Percentiles rank a stretch among this genome's conserved stretches.
These are phyloP conservation scores for Dolomedes plantarius DNA, from an alignment of 2,888 invertebrate species.

Conservation along the genomic window DNA sequence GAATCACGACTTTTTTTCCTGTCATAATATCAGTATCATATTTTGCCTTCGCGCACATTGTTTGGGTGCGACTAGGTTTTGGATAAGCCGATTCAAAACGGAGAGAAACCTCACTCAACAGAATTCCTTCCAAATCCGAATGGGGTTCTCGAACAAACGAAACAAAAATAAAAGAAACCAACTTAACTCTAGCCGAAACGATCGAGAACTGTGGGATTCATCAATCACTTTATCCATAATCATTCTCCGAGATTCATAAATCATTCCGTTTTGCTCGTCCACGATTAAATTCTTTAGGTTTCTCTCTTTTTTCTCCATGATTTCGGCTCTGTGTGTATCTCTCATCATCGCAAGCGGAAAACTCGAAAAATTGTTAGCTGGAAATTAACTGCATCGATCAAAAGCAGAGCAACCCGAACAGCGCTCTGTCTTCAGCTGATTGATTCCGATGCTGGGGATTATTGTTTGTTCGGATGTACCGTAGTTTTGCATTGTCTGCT, in stretches of 20 bases:
- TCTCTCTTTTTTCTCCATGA: not conserved
- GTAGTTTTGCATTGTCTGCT: too few relatives aligned
- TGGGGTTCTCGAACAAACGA: not conserved
- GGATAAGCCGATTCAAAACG: too few relatives aligned
- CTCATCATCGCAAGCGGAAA: not conserved
- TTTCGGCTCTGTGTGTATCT: not conserved
- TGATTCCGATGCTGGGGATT: not conserved
- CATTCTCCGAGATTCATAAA: not conserved
- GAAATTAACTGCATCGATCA: slow-evolving; percentile 1
- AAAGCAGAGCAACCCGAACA: too few relatives aligned
- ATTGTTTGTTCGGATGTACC: not conserved
- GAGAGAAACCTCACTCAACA: too few relatives aligned
- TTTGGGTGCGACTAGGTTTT: too few relatives aligned
- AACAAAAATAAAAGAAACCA: too few relatives aligned
- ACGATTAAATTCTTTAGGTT: not conserved
- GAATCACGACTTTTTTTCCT: too few relatives aligned
- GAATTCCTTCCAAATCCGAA: not conserved
- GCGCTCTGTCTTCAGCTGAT: not conserved
- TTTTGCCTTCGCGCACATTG: too few relatives aligned
- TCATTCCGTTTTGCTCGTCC: not conserved
- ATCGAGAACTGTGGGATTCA: not conserved
- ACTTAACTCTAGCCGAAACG: not conserved
- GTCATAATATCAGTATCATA: too few relatives aligned
- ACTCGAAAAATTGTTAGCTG: slow-evolving; percentile 1
- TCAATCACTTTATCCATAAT: slow-evolving; percentile 9